A percentile compares a stretch with the other conserved stretches of the same genome.
These are phyloP conservation scores for Rhagoletis pomonella DNA, from an alignment of 1,140 invertebrate genomes.

Conservation along the genomic window DNA sequence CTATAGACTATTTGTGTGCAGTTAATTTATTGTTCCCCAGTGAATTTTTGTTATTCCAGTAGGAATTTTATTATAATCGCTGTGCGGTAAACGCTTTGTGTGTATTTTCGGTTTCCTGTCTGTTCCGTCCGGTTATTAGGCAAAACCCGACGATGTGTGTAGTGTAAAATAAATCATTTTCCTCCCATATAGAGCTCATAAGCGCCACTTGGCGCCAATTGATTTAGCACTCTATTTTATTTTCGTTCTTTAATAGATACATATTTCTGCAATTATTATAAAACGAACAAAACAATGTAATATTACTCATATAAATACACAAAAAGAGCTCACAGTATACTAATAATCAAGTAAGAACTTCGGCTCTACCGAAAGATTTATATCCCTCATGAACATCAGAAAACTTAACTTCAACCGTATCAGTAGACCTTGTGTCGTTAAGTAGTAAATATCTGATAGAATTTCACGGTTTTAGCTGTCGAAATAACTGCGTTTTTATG, in stretches of 20 bases:
- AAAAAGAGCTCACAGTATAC: too few species aligned
- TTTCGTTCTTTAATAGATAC: background rate
- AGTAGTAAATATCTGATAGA: too few species aligned
- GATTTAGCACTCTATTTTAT: constrained; percentile 26
- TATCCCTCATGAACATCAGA: too few species aligned
- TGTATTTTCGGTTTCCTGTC: background rate
- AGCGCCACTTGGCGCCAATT: background rate
- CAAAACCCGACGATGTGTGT: constrained; percentile 13
- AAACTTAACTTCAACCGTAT: too few species aligned
- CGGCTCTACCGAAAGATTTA: too few species aligned
- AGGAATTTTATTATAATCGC: constrained; percentile 39
- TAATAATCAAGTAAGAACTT: too few species aligned
- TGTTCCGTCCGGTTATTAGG: constrained; percentile 10
- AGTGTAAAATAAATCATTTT: constrained; percentile 42
- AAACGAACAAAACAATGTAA: background rate
- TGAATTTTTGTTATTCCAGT: constrained; percentile 2
- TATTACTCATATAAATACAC: too few species aligned
- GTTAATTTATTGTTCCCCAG: constrained; percentile 32
- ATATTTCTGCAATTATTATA: background rate
- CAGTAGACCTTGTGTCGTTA: too few species aligned
- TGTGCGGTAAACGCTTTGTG: background rate
- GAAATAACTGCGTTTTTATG: too few species aligned
- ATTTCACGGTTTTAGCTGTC: too few species aligned
- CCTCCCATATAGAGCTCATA: background rate
- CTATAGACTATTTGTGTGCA: background rate